These are phyloP conservation scores for Quadroppia sp. DNA, from an alignment of 2,888 invertebrate genomes.

Conservation along the genomic window DNA sequence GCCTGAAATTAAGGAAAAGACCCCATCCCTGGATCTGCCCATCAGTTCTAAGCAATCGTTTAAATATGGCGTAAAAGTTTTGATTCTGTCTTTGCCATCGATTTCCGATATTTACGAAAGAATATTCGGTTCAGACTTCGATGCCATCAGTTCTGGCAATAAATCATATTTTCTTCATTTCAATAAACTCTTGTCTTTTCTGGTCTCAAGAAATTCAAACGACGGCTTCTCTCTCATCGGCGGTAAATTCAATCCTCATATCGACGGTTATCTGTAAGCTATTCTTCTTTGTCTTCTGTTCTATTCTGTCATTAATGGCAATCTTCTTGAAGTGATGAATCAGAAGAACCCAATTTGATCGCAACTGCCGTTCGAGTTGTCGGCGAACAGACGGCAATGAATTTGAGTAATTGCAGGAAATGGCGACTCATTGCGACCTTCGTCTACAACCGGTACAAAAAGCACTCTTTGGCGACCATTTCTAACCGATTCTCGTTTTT, in stretches of 20 bases:
- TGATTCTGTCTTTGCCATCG: conserved; percentile 42
- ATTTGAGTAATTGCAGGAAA: conserved; percentile 38
- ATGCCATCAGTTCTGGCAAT: conserved; percentile 6
- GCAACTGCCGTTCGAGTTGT: conserved; percentile 40
- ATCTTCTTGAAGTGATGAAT: neutral
- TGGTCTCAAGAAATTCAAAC: conserved; percentile 36
- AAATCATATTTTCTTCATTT: conserved; percentile 40
- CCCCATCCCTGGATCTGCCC: neutral
- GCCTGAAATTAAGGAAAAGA: neutral
- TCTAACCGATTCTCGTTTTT: neutral
- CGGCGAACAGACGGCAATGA: conserved; percentile 41
- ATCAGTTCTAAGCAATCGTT: neutral
- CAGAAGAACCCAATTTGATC: conserved; percentile 40
- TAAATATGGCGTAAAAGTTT: conserved; percentile 44
- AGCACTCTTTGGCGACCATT: neutral
- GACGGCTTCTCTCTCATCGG: conserved; percentile 43
- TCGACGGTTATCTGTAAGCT: conserved; percentile 39
- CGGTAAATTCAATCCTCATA: conserved; percentile 40
- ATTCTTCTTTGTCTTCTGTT: neutral
- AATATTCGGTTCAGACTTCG: conserved; percentile 49
- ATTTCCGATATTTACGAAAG: conserved; percentile 43
- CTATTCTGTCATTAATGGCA: neutral
- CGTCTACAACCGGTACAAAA: conserved; percentile 41
- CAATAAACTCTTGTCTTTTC: conserved; percentile 36
- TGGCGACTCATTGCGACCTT: conserved; percentile 42